Evolutionary conservation across 2,113 vertebrate species (phyloP).

Genomic region (Zosterops pallidus): DNA sequence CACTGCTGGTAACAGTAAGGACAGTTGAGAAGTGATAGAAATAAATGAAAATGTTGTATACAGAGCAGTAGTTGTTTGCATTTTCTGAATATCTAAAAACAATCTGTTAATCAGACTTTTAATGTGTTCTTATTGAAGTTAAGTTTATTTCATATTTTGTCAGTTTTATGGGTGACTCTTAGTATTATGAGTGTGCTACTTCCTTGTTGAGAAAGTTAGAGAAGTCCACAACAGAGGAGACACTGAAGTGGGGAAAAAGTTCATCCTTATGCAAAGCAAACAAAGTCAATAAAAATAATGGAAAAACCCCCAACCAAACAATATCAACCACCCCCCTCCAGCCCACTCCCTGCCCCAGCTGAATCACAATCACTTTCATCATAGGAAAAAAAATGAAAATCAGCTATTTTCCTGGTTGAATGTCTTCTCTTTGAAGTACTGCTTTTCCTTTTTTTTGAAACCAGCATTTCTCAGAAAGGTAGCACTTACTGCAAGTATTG

Average conservation of each 20-base stretch:
- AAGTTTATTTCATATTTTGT: not conserved
- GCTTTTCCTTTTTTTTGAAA: not conserved
- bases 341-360: not conserved
- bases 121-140: not conserved
- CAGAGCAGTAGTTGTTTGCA: not conserved
- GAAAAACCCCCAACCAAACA: not conserved
- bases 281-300: not conserved
- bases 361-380: not conserved
- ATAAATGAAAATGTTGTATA: not conserved
- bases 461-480: not conserved
- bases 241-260: not conserved
- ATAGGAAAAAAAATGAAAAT: not conserved
- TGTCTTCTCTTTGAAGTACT: not conserved
- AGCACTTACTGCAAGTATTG: not conserved
- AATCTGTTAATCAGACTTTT: not conserved
- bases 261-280: not conserved
- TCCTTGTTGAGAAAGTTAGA: not conserved
- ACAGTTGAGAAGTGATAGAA: not conserved
- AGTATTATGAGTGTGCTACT: not conserved
- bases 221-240: not conserved
- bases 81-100: not conserved
- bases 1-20: not conserved
- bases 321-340: fast-evolving
- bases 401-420: not conserved
- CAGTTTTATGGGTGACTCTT: not conserved